Conservation (phyloP, 2,888 invertebrate genomes). For the Sphecodes monilicornis region DNA sequence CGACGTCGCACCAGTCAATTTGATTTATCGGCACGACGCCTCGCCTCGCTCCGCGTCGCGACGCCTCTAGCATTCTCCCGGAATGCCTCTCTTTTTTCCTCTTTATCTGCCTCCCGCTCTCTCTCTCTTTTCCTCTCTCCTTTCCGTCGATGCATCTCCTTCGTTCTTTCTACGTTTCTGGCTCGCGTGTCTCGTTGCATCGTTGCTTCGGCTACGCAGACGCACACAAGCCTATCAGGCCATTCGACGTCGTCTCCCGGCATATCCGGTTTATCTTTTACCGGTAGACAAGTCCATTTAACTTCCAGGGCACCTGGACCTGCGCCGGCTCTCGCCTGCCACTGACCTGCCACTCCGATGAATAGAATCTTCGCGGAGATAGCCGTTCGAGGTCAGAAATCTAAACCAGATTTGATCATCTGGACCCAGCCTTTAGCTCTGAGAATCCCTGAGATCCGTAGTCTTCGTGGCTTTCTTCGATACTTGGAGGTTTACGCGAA, state of each 20-base stretch:
- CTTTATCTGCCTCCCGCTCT: conserved; percentile 37
- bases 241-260: conserved; percentile 64
- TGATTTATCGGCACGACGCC: conserved; percentile 80
- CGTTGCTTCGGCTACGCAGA: conserved; percentile 9
- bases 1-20: conserved; percentile 80
- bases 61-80: conserved; percentile 52
- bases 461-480: not conserved
- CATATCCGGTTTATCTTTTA: conserved; percentile 71
- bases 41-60: conserved; percentile 64
- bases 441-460: not conserved
- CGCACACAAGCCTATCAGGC: conserved; percentile 48
- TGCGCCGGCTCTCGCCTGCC: conserved; percentile 31
- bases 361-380: conserved; percentile 29
- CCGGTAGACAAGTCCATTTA: conserved; percentile 64
- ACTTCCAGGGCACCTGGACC: conserved; percentile 61
- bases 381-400: conserved; percentile 31
- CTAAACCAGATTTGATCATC: conserved; percentile 16
- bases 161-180: conserved; percentile 12
- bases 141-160: not conserved
- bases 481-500: too few species aligned
- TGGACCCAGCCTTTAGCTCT: not conserved
- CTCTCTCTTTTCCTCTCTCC: conserved; percentile 20
- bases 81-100: conserved; percentile 49
- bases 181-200: conserved; percentile 21
- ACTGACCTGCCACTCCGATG: conserved; percentile 18